Evolutionary conservation across 2,797 vertebrate species (phyloP).

Genomic region (Protonibea diacanthus): DNA sequence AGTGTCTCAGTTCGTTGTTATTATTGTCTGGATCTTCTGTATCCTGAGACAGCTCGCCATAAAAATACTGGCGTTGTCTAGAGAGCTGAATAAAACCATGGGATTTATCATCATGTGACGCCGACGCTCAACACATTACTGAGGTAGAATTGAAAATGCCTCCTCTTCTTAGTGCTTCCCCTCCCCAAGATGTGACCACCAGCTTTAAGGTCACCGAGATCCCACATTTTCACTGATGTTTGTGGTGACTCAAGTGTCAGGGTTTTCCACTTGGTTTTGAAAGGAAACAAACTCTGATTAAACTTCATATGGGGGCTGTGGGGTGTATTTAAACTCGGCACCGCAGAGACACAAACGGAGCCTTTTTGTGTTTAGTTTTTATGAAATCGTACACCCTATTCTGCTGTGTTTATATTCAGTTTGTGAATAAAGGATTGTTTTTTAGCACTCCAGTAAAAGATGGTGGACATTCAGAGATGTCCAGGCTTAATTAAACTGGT

Average conservation of each 20-base stretch:
- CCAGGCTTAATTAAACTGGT: constrained; percentile 39
- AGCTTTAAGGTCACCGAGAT: constrained; percentile 65
- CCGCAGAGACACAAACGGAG: constrained; percentile 11
- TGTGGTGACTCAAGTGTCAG: constrained; percentile 66
- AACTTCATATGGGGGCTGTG: not conserved
- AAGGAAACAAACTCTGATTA: constrained; percentile 51
- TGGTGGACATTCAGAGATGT: constrained; percentile 38
- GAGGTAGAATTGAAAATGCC: not conserved
- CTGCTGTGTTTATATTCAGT: constrained; percentile 15
- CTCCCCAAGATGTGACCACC: constrained; percentile 50
- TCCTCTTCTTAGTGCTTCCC: constrained; percentile 3
- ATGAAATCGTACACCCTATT: constrained; percentile 20
- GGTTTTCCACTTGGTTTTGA: constrained; percentile 66
- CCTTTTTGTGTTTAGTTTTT: constrained; percentile 23
- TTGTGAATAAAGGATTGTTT: constrained; percentile 28
- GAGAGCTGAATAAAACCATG: constrained; percentile 10
- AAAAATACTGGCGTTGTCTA: constrained; percentile 41
- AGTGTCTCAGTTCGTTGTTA: constrained; percentile 14
- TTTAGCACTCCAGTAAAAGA: constrained; percentile 29
- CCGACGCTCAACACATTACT: not conserved
- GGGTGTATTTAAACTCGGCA: constrained; percentile 8
- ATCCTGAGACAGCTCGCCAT: not conserved
- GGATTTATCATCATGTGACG: constrained; percentile 27
- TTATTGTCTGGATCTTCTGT: not conserved
- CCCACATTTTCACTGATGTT: constrained; percentile 71